These are phyloP conservation scores for Chrysotoxum bicinctum DNA, from an alignment of 2,888 invertebrate genomes.

Conservation along the genomic window DNA sequence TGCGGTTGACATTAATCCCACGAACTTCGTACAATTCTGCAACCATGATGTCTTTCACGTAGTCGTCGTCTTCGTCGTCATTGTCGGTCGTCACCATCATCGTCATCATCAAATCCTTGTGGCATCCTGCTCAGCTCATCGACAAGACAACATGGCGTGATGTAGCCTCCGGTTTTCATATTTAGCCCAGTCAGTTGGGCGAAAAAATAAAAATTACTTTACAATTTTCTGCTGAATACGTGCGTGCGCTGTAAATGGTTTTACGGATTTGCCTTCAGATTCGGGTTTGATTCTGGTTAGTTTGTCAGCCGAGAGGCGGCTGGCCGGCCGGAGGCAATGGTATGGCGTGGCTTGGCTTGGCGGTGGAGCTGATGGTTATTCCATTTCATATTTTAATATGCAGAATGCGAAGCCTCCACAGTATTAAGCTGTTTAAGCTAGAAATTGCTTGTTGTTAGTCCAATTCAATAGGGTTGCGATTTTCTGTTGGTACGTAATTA, in stretches of 20 bases:
- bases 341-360: background rate
- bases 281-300: conserved; percentile 49
- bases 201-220: conserved; percentile 62
- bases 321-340: too few relatives aligned
- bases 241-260: conserved; percentile 70
- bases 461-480: conserved; percentile 48
- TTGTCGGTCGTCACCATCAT: conserved; percentile 3
- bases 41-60: background rate
- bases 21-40: conserved; percentile 10
- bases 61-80: background rate
- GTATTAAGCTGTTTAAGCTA: conserved; percentile 68
- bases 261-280: conserved; percentile 56
- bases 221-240: conserved; percentile 71
- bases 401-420: conserved; percentile 56
- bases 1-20: conserved; percentile 70
- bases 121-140: conserved; percentile 24
- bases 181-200: conserved; percentile 21
- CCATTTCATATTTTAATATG: conserved; percentile 68
- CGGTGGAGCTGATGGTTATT: conserved; percentile 21
- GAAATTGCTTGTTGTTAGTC: conserved; percentile 62
- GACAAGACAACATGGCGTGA: conserved; percentile 1
- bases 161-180: conserved; percentile 36
- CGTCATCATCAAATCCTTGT: conserved; percentile 5
- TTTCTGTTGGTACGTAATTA: conserved; percentile 3
- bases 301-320: background rate